A percentile compares a stretch with the other conserved stretches of the same genome.
phyloP scores from a whole-genome alignment of 2,113 vertebrate species.

The Apodemus sylvaticus region DNA sequence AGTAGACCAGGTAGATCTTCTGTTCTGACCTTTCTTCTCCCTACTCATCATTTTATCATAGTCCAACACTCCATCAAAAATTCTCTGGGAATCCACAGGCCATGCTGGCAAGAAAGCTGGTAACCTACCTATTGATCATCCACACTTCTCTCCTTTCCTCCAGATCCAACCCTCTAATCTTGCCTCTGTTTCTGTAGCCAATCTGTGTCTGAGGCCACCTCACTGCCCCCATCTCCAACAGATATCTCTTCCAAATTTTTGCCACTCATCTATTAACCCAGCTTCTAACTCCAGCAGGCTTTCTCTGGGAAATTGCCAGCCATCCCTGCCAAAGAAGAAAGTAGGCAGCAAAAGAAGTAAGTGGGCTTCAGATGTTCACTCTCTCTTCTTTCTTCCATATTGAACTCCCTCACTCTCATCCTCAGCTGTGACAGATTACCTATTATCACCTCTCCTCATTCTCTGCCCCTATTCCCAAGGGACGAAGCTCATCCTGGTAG shows the following conservation, averaged over 20 bases:
- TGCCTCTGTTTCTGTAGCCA: not conserved
- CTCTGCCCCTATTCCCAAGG: not conserved
- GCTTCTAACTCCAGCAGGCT: not conserved
- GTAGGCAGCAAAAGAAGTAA: not conserved
- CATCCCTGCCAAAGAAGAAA: not conserved
- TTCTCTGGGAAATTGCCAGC: not conserved
- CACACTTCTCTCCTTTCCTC: not conserved
- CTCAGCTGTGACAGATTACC: not conserved
- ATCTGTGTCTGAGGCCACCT: not conserved
- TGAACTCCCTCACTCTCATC: not conserved
- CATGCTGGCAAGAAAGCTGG: not conserved
- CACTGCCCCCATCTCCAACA: not conserved
- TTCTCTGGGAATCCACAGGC: not conserved
- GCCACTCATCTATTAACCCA: not conserved
- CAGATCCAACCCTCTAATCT: not conserved
- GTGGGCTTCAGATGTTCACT: not conserved
- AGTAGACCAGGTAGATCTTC: not conserved
- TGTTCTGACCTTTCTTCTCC: not conserved
- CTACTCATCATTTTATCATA: not conserved
- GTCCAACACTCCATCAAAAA: not conserved
- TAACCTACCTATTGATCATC: not conserved
- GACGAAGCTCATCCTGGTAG: not conserved
- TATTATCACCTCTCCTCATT: not conserved
- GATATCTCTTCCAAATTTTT: not conserved
- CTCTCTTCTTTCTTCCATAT: not conserved